These are phyloP conservation scores for Columba livia DNA, from an alignment of 2,113 vertebrate species.

Conservation along the genomic window DNA sequence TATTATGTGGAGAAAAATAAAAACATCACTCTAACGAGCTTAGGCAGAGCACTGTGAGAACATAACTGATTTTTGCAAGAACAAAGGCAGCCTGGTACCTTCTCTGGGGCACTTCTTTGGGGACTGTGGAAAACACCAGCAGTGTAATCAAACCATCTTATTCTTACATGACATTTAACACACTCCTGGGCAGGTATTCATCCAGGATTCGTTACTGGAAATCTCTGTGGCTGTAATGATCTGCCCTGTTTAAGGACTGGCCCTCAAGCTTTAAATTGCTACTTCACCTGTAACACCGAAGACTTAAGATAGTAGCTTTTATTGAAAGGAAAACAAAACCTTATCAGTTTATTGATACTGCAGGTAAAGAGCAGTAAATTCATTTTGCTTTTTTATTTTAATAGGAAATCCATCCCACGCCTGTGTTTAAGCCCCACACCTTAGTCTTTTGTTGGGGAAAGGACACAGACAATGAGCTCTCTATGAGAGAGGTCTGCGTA, in stretches of 20 bases:
- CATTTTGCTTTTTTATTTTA: background rate
- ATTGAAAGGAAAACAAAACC: background rate
- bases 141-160: background rate
- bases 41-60: background rate
- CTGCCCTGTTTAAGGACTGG: background rate
- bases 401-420: background rate
- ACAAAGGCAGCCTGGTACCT: background rate
- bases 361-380: background rate
- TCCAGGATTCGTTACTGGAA: background rate
- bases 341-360: background rate
- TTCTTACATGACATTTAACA: background rate
- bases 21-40: background rate
- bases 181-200: background rate
- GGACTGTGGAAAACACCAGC: background rate
- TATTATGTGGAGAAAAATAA: background rate
- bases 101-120: background rate
- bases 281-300: background rate
- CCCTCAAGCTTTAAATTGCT: background rate
- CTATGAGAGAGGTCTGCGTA: background rate
- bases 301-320: background rate
- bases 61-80: background rate
- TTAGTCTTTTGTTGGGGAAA: background rate
- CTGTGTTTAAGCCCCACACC: background rate
- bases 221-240: background rate
- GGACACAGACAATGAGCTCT: conserved; percentile 7